Base-by-base conservation (phyloP, 2,888 invertebrate genomes). In the Pseudolycoriella hygida region DNA sequence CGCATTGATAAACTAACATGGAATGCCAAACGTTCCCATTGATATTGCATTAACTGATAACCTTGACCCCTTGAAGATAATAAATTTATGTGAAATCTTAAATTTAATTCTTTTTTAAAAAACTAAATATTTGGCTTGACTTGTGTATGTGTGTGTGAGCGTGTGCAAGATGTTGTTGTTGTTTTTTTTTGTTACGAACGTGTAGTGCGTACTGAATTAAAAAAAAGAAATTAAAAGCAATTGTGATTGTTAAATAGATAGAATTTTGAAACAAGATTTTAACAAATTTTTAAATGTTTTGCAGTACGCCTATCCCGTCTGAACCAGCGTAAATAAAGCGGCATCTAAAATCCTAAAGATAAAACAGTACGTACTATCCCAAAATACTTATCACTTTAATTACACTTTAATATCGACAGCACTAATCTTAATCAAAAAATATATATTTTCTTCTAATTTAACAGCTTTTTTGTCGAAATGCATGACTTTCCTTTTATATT, bases 251-350 rank as follows among this genome's bases (percentile, higher is more conserved):
- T 34, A 17, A 12, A 32, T 14, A n/a, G 17, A 14, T 19, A 15
- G 18, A 18, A 17, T 14, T 34, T 11, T 51, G 4, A 25, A 25
- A 56, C 56, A 57, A 58, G 54, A 60, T 34, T 42, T 42, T 41
- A 17, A 17, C 42, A 40, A 45, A 37, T 45, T 41, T 42, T 49
- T 42, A 40, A 46, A 54, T 60, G 55, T 79, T 81, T 74, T 77
- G 64, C 86, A 87, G 87, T 86, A 84, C 85, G 86, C 76, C 83
- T 83, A 74, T 79, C 82, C 73, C 84, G 86, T 71, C 79, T 84
- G 73, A 85, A 79, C 76, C 80, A 83, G 75, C 65, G 65, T 60
- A 66, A 66, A 65, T 65, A 61, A 58, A 54, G 55, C 53, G 54
- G 49, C 49, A 52, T 49, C 49, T 48, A 46, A 45, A 50, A 43